Conservation (phyloP, 1,140 invertebrate genomes). For the Drosophila arizonae region DNA sequence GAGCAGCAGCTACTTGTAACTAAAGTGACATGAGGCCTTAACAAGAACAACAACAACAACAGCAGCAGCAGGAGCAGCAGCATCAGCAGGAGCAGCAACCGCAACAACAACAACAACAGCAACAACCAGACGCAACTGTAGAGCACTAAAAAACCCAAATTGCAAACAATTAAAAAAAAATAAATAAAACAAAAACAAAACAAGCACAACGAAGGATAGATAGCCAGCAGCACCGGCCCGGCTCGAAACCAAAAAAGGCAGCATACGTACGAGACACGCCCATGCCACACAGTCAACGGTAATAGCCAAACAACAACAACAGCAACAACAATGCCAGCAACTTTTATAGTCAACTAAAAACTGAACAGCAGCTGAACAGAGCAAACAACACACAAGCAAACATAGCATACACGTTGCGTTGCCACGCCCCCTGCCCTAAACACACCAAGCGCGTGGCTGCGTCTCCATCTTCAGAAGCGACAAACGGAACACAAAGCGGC, state of each 20-base stretch:
- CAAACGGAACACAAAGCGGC: constrained; percentile 3
- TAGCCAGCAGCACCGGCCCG: background rate
- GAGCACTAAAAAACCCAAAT: constrained; percentile 73
- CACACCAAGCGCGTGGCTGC: too few species aligned
- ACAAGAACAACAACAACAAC: constrained; percentile 37
- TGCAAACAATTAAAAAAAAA: constrained; percentile 68
- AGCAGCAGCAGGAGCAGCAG: constrained; percentile 17
- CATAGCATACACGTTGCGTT: background rate
- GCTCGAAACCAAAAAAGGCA: constrained; percentile 1
- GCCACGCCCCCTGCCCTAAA: background rate
- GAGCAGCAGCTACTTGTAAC: constrained; percentile 65
- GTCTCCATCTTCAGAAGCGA: background rate
- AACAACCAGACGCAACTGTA: constrained; percentile 25
- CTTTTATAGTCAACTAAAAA: constrained; percentile 73
- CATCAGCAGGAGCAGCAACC: constrained; percentile 40
- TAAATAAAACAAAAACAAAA: background rate
- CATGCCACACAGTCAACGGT: constrained; percentile 9
- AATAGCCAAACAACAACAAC: constrained; percentile 26
- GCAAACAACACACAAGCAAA: constrained; percentile 2
- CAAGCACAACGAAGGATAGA: constrained; percentile 47
- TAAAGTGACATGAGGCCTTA: constrained; percentile 79
- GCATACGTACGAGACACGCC: constrained; percentile 8
- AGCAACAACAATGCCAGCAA: constrained; percentile 11
- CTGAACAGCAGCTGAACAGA: constrained; percentile 51
- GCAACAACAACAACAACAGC: constrained; percentile 24